Evolutionary conservation across 2,888 invertebrate species (phyloP).

Genomic region (Nemotelus nigrinus): DNA sequence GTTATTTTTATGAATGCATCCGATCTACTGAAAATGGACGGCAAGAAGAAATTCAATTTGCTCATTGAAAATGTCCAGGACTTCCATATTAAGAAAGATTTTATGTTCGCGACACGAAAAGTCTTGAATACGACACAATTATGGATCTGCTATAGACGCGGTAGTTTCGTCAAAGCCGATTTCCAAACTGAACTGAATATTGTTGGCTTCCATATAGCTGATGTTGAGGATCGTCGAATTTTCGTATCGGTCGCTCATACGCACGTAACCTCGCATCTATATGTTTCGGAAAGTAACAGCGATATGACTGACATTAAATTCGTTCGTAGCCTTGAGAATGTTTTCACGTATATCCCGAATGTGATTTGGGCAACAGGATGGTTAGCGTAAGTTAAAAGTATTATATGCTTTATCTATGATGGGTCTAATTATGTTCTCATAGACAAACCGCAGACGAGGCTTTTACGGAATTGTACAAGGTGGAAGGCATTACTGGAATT

Average conservation of each 20-base stretch:
- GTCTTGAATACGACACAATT: constrained; percentile 70
- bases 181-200: constrained; percentile 77
- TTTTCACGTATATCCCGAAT: constrained; percentile 86
- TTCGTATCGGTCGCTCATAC: constrained; percentile 86
- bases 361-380: constrained; percentile 83
- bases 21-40: constrained; percentile 51
- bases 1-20: constrained; percentile 55
- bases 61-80: constrained; percentile 79
- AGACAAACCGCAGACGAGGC: constrained; percentile 82
- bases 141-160: constrained; percentile 80
- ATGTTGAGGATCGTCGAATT: constrained; percentile 82
- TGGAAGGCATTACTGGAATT: constrained; percentile 86
- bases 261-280: constrained; percentile 78
- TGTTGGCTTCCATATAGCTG: constrained; percentile 78
- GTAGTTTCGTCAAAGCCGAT: constrained; percentile 75
- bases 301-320: constrained; percentile 76
- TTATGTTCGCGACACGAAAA: constrained; percentile 84
- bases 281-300: constrained; percentile 78
- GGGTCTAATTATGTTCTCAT: constrained; percentile 52
- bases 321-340: constrained; percentile 79
- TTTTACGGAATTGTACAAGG: constrained; percentile 88
- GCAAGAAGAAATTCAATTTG: constrained; percentile 52
- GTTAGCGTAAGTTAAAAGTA: constrained; percentile 74
- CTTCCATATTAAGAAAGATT: constrained; percentile 84
- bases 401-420: background rate